Conservation (phyloP, 2,888 invertebrate genomes). For the Chrysotoxum bicinctum region DNA sequence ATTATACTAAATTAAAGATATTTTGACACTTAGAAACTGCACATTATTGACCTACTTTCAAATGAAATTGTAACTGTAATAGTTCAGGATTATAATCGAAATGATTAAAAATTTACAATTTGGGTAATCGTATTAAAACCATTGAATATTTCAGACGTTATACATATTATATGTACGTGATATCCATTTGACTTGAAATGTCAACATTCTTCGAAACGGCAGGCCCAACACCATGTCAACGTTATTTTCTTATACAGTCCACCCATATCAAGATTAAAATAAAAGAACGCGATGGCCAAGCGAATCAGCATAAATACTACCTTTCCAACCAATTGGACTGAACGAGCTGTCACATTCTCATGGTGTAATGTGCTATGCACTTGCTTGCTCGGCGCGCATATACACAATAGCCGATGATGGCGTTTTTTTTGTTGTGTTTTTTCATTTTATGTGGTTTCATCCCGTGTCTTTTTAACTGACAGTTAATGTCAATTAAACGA, state of each 20-base stretch:
- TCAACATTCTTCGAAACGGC: slow-evolving; percentile 58
- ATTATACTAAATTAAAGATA: slow-evolving; percentile 34
- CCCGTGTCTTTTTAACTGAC: slow-evolving; percentile 54
- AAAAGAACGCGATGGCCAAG: slow-evolving; percentile 37
- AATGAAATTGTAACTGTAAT: neutral
- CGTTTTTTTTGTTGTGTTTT: slow-evolving; percentile 38
- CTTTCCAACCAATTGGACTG: slow-evolving; percentile 31
- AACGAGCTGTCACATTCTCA: slow-evolving; percentile 45
- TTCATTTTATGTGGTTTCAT: slow-evolving; percentile 41
- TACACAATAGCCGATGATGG: slow-evolving; percentile 32
- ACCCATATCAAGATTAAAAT: slow-evolving; percentile 60
- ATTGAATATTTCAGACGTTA: neutral
- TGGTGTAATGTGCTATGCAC: slow-evolving; percentile 34
- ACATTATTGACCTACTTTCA: slow-evolving; percentile 32
- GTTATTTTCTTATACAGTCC: slow-evolving; percentile 15
- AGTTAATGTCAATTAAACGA: slow-evolving; percentile 72
- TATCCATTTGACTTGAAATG: slow-evolving; percentile 63
- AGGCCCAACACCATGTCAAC: slow-evolving; percentile 45
- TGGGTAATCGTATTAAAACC: neutral
- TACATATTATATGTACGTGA: slow-evolving; percentile 43
- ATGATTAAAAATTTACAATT: slow-evolving; percentile 12
- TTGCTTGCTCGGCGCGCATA: neutral
- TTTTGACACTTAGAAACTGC: slow-evolving; percentile 17
- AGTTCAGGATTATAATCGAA: slow-evolving; percentile 15
- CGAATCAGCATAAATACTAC: slow-evolving; percentile 55